Conservation (phyloP, 2,113 vertebrate species). For the Heterochromis multidens region DNA sequence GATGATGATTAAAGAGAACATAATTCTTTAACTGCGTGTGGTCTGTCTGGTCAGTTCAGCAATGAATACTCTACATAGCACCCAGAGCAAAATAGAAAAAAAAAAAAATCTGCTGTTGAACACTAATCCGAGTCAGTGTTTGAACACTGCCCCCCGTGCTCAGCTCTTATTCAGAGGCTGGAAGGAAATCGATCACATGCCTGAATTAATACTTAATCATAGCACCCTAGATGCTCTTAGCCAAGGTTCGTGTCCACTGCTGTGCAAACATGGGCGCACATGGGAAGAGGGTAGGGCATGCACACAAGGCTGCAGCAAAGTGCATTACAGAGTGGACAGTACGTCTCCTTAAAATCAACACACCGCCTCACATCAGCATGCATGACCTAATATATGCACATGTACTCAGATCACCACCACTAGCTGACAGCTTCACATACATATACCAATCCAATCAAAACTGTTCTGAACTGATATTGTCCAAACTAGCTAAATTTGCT, state of each 20-base stretch:
- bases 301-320: neutral
- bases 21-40: slow-evolving; percentile 3
- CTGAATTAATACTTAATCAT: slow-evolving; percentile 88
- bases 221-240: slow-evolving; percentile 64
- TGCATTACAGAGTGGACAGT: neutral
- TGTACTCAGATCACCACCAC: neutral
- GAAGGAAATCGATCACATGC: slow-evolving; percentile 85
- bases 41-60: slow-evolving; percentile 9
- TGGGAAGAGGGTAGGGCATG: neutral
- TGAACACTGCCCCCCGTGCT: slow-evolving; percentile 38
- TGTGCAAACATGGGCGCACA: slow-evolving; percentile 41
- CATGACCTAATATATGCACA: neutral
- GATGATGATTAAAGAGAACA: neutral
- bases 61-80: neutral
- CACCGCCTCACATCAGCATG: neutral
- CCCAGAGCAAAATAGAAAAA: neutral
- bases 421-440: neutral
- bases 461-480: neutral
- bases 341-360: neutral
- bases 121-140: slow-evolving; percentile 45
- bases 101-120: slow-evolving; percentile 29
- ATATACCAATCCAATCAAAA: neutral
- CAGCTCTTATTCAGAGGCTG: slow-evolving; percentile 80
- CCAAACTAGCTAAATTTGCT: slow-evolving; percentile 17
- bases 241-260: slow-evolving; percentile 20